These are phyloP conservation scores for Serripes groenlandicus DNA, from an alignment of 2,888 invertebrate genomes.

Conservation along the genomic window DNA sequence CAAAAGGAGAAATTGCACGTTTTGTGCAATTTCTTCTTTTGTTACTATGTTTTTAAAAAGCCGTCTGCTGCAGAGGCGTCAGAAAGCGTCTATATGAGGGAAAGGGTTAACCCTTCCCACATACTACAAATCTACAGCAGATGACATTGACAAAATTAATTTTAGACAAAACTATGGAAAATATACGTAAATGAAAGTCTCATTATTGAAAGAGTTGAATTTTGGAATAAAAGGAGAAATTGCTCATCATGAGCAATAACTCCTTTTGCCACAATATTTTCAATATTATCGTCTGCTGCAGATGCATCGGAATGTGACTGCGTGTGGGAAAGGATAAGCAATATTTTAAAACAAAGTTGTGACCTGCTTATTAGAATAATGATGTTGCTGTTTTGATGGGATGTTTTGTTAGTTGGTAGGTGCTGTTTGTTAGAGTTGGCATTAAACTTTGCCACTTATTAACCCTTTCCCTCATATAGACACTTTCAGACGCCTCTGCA, in stretches of 20 bases:
- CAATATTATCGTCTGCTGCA: background rate
- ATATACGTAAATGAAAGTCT: background rate
- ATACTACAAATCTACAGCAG: background rate
- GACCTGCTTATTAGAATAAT: too few relatives aligned
- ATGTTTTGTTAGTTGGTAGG: too few relatives aligned
- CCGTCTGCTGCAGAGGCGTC: background rate
- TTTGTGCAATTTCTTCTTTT: too few relatives aligned
- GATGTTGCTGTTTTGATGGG: too few relatives aligned
- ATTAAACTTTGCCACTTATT: too few relatives aligned
- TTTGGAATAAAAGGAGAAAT: background rate
- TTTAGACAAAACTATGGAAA: background rate
- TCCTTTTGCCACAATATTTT: background rate
- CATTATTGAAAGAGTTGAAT: background rate
- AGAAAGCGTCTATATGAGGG: background rate
- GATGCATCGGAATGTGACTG: background rate
- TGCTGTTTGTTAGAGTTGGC: too few relatives aligned
- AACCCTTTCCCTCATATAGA: too few relatives aligned
- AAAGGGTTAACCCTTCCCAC: background rate
- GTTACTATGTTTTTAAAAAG: too few relatives aligned
- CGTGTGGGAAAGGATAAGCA: background rate
- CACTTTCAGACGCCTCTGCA: too few relatives aligned
- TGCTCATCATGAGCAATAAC: background rate
- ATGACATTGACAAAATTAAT: background rate
- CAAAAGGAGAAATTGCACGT: too few relatives aligned
- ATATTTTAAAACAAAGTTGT: too few relatives aligned